Base-by-base conservation (phyloP, 2,113 vertebrate species). In the Plestiodon gilberti region DNA sequence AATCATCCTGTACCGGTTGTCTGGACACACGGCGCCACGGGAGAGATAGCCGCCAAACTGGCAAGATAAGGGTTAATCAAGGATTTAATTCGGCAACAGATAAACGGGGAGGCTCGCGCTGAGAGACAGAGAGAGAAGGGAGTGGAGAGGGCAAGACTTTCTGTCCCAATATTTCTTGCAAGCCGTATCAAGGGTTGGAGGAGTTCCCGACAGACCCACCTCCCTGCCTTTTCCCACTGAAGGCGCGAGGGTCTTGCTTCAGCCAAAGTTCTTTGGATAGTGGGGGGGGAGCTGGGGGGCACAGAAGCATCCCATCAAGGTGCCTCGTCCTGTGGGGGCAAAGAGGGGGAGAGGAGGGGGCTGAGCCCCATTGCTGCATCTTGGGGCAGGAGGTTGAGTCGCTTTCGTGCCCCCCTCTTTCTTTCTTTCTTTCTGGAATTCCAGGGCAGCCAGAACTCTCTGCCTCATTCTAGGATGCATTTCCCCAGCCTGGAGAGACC, bases 1-100 rank as follows among this genome's bases (percentile, higher is more conserved):
- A 99, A 99, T 99, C 98, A 99, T 98, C 97, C 96, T 94, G 97
- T 96, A 96, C 96, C 93, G 97, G 96, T 97, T 97, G 98, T 99
- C 98, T 98, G 98, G 98, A 98, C 98, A 97, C 96, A 97, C 94
- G 99, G 98, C 98, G 99, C 98, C 98, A 98, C 90, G 82, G 91
- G 83, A 81, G 95, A 99, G 98, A 99, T 98, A 99, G 98, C 93
- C 95, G 96, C 95, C 96, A 96, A 96, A 97, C 97, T 91, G 95
- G 96, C 94, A 94, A 96, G 97, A 97, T 97, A 97, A 97, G 97
- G 96, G 96, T 97, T 97, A 97, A 97, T 97, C 96, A 96, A 95
- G 96, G 96, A 95, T 96, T 97, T 96, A 96, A 96, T 97, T 96
- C 95, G 43, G 95, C 82, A 75, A 89, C 62, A 96, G 96, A 97